Conservation (phyloP, 2,797 vertebrate species). For the Pseudopleuronectes americanus region DNA sequence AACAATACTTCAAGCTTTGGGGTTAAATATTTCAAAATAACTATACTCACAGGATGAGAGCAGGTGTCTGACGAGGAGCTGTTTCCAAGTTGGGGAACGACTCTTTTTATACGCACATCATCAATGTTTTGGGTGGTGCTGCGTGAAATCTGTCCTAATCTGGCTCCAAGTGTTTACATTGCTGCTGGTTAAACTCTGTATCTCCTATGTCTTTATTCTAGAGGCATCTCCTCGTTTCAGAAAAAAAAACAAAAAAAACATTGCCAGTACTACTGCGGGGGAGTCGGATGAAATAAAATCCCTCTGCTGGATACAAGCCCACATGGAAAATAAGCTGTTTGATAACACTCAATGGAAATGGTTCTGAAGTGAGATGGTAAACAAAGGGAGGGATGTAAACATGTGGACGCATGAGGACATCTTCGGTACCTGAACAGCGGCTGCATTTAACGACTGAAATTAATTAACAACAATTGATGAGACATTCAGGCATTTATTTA, state of each 20-base stretch:
- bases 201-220: slow-evolving; percentile 23
- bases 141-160: neutral
- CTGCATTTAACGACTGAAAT: neutral
- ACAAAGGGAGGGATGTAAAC: slow-evolving; percentile 51
- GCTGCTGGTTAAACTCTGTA: neutral
- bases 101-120: neutral
- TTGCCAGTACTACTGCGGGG: slow-evolving; percentile 26
- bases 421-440: neutral
- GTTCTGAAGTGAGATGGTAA: slow-evolving; percentile 17
- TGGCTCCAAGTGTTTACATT: slow-evolving; percentile 28
- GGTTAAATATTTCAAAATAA: neutral
- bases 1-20: neutral
- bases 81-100: slow-evolving; percentile 56
- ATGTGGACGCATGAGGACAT: slow-evolving; percentile 24
- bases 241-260: slow-evolving; percentile 19
- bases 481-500: neutral
- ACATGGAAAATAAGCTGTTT: neutral
- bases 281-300: slow-evolving; percentile 39
- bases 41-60: no score
- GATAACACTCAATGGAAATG: no score
- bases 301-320: neutral
- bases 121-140: neutral
- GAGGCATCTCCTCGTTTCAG: neutral
- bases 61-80: slow-evolving; percentile 11
- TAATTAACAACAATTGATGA: neutral